Evolutionary conservation across 2,888 invertebrate species (phyloP).

Genomic region (Eilema caniola): DNA sequence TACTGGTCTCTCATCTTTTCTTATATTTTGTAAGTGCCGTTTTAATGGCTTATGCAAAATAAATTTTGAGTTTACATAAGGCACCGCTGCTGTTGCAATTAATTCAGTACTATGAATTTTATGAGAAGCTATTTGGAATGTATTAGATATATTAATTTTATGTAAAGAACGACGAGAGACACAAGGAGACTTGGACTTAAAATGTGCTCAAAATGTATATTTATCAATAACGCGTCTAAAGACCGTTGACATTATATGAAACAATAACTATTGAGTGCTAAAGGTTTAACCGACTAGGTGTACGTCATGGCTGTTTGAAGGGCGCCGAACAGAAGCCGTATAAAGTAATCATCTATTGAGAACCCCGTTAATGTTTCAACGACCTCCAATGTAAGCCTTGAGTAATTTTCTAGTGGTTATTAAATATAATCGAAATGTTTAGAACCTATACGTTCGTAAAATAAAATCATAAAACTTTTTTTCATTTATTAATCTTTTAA

Average conservation of each 20-base stretch:
- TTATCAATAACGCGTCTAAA: neutral
- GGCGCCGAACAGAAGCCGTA: conserved; percentile 39
- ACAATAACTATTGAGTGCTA: conserved; percentile 16
- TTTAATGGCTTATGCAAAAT: no score
- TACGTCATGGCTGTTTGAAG: conserved; percentile 20
- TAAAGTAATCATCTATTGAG: conserved; percentile 45
- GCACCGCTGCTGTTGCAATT: neutral
- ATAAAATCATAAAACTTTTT: neutral
- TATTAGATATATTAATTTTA: neutral
- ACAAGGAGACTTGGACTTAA: no score
- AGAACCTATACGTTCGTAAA: neutral
- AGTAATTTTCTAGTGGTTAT: neutral
- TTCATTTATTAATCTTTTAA: neutral
- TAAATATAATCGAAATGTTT: conserved; percentile 1
- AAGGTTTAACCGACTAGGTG: conserved; percentile 11
- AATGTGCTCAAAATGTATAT: no score
- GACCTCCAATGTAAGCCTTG: conserved; percentile 12
- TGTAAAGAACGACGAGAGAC: neutral
- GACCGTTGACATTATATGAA: conserved; percentile 6
- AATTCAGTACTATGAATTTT: neutral
- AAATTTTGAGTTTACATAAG: neutral
- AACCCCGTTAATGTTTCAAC: conserved; percentile 25
- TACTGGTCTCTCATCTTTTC: no score
- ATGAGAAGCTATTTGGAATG: neutral
- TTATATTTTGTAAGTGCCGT: no score